Conservation (phyloP, 1,140 invertebrate species). For the Conopomorpha cramerella region DNA sequence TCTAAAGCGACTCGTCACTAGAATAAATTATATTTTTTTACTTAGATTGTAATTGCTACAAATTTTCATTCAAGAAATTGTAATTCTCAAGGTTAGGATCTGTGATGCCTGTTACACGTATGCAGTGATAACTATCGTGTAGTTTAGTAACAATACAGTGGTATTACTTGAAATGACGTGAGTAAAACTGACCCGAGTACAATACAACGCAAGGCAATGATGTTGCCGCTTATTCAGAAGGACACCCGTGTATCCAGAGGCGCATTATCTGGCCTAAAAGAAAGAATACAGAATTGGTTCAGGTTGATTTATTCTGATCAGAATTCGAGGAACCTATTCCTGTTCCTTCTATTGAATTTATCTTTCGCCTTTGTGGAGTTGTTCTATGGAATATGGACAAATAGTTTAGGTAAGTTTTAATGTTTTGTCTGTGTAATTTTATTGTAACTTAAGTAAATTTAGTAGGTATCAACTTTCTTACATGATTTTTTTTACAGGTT, state of each 20-base stretch:
- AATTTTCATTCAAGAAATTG: no score
- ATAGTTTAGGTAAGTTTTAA: slow-evolving; percentile 75
- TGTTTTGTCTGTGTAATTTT: neutral
- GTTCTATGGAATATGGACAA: slow-evolving; percentile 94
- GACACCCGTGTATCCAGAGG: slow-evolving; percentile 64
- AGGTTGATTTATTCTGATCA: slow-evolving; percentile 90
- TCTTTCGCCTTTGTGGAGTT: slow-evolving; percentile 97
- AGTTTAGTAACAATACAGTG: slow-evolving; percentile 22
- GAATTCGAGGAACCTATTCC: slow-evolving; percentile 91
- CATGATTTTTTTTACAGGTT: slow-evolving; percentile 62
- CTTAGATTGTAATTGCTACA: no score
- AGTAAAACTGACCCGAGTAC: slow-evolving; percentile 11
- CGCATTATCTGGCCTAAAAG: slow-evolving; percentile 67
- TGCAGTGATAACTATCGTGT: slow-evolving; percentile 30
- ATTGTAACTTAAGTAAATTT: neutral
- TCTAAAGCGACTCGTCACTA: no score
- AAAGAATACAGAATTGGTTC: slow-evolving; percentile 77
- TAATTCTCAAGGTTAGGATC: slow-evolving; percentile 35
- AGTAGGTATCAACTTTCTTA: neutral
- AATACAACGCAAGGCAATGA: no score
- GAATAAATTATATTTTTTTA: no score
- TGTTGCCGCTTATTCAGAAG: slow-evolving; percentile 79
- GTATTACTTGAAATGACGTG: slow-evolving; percentile 39
- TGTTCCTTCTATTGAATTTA: slow-evolving; percentile 93
- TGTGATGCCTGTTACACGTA: slow-evolving; percentile 43